phyloP scores from a whole-genome alignment of 2,797 vertebrate genomes.

The Muraenolepis orangiensis region DNA sequence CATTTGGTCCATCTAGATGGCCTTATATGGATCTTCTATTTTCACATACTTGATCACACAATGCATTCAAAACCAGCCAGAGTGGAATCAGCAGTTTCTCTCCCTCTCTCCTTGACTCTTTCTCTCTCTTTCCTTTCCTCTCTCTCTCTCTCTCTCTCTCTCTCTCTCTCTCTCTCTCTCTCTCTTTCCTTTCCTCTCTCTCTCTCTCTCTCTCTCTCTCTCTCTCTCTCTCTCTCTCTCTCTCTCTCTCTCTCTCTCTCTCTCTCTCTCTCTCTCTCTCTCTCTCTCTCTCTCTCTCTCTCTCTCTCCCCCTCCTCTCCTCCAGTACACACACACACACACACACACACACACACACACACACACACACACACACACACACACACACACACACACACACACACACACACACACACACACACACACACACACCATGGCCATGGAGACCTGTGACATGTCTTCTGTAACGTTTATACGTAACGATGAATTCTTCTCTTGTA shows the following conservation, averaged over 20 bases:
- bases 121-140: neutral
- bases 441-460: too few species aligned
- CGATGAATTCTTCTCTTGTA: too few species aligned
- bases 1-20: neutral
- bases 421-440: too few species aligned
- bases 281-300: neutral
- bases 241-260: neutral
- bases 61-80: slow-evolving; percentile 24
- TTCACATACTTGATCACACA: slow-evolving; percentile 17
- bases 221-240: neutral
- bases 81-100: slow-evolving; percentile 42
- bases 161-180: neutral
- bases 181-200: neutral
- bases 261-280: neutral
- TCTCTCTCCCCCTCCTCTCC: neutral
- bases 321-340: neutral
- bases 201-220: neutral
- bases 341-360: too few species aligned
- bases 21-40: slow-evolving; percentile 24
- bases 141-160: neutral
- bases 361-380: too few species aligned
- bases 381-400: too few species aligned
- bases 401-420: too few species aligned
- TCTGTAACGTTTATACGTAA: too few species aligned
- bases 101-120: neutral